Base-by-base conservation (phyloP, 2,797 vertebrate genomes). In the Falco berigora region DNA sequence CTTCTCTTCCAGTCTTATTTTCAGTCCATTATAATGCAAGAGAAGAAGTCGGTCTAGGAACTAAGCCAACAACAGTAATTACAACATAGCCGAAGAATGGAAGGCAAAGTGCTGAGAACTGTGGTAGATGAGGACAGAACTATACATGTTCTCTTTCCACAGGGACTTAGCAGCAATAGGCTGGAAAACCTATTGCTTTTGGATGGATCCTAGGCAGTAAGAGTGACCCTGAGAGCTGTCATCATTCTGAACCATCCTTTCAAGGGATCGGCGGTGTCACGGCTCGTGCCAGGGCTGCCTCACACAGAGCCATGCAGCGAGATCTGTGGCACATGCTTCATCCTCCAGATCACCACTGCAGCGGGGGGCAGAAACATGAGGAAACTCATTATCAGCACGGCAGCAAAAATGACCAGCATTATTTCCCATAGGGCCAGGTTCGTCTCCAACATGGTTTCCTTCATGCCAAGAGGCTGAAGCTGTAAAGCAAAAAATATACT, bases 351-450 rank as follows among this genome's bases (percentile, higher is more conserved):
- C 79, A 98, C 82, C 47, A 97, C 52, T 0, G 12, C 88, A 2
- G 74, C 24, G 0, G 97, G 90, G 8, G 97, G 97, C 71, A 98
- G 92, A 28, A 97, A 44, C 86, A 96, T 97, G 50, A 98, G 90
- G 5, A 94, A 46, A 34, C 94, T 97, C 98, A 98, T 98, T 3
- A 96, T 28, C 68, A 98, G 55, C 72, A 98, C 97, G 0, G 97
- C 52, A 14, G 92, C 96, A 61, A 97, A 88, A 75, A 98, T 97
- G 5, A 98, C 96, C 90, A 98, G 80, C 68, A 96, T 44, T 44
- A 98, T 97, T 47, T 90, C 66, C 98, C 98, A 98, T 0, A 97
- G 88, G 5, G 94, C 58, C 55, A 98, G 85, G n/a, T 96, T 10
- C 0, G 83, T 94, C 44, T 59, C 62, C 75, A 91, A 80, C 80